These are phyloP conservation scores for Trichopria drosophilae DNA, from an alignment of 2,888 invertebrate species.

Conservation along the genomic window DNA sequence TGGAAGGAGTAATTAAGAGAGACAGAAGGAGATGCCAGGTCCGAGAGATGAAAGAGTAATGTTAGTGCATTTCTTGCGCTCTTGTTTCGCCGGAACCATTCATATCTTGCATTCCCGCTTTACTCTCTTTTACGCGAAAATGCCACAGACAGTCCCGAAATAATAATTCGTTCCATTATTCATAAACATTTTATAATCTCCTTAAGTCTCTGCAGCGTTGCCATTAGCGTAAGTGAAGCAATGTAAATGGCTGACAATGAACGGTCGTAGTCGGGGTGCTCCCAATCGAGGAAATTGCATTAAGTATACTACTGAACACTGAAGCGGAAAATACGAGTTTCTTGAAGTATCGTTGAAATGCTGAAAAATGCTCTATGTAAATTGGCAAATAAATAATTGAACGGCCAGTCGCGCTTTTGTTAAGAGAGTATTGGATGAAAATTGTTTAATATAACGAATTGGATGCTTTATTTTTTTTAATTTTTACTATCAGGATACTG, in stretches of 20 bases:
- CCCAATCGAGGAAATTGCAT: constrained; percentile 31
- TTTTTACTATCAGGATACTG: too few relatives aligned
- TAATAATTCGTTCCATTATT: constrained; percentile 52
- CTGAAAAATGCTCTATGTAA: too few relatives aligned
- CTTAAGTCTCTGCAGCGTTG: constrained; percentile 50
- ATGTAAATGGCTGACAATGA: constrained; percentile 32
- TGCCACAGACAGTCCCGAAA: constrained; percentile 34
- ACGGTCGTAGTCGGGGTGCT: too few relatives aligned
- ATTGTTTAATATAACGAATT: too few relatives aligned
- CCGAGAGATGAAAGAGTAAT: constrained; percentile 2
- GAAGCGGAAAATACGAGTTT: constrained; percentile 42
- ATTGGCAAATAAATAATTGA: too few relatives aligned
- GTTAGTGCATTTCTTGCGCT: constrained; percentile 20
- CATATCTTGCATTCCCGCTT: constrained; percentile 8
- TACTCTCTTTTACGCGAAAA: constrained; percentile 16
- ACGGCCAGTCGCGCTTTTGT: too few relatives aligned
- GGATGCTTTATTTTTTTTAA: too few relatives aligned
- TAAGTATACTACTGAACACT: constrained; percentile 35
- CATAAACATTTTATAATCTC: constrained; percentile 55
- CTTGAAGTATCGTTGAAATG: constrained; percentile 51
- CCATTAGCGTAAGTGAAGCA: constrained; percentile 46
- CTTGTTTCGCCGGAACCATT: constrained; percentile 17
- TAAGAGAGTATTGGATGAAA: too few relatives aligned
- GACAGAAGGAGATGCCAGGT: constrained; percentile 10
- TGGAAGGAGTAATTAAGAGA: neutral